phyloP scores from a whole-genome alignment of 2,113 vertebrate genomes.

The Cottus gobio region DNA sequence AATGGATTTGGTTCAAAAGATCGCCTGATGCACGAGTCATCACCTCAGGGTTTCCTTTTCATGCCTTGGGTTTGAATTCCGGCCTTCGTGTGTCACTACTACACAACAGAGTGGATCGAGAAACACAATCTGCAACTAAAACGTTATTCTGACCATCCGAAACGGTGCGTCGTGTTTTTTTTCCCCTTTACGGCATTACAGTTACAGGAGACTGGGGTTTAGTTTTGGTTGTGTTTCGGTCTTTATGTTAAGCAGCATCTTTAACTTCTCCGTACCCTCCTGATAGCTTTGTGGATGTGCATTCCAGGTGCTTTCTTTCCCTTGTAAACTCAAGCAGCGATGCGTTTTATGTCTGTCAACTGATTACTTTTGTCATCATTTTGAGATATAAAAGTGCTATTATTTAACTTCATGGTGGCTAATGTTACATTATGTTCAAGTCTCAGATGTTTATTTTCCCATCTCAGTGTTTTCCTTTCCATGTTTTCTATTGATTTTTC shows the following conservation, averaged over 20 bases:
- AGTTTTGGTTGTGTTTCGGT: conserved; percentile 46
- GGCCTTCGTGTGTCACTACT: conserved; percentile 3
- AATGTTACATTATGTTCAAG: conserved; percentile 85
- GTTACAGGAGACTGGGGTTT: conserved; percentile 5
- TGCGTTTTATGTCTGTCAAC: conserved; percentile 42
- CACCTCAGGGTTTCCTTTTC: conserved; percentile 57
- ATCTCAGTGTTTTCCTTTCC: conserved; percentile 54
- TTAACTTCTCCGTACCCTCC: conserved; percentile 47
- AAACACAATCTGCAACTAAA: conserved; percentile 29
- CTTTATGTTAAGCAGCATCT: conserved; percentile 61
- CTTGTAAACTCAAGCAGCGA: conserved; percentile 75
- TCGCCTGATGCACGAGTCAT: conserved; percentile 40
- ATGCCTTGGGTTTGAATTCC: conserved; percentile 57
- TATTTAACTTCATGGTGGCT: conserved; percentile 89
- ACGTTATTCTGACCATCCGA: conserved; percentile 73
- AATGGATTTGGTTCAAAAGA: conserved; percentile 4
- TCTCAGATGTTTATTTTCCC: conserved; percentile 79
- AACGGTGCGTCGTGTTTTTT: conserved; percentile 28
- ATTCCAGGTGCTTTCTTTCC: conserved; percentile 95
- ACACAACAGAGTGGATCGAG: conserved; percentile 31
- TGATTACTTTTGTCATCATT: conserved; percentile 80
- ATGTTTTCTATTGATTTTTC: conserved; percentile 63
- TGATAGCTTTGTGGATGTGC: conserved; percentile 93
- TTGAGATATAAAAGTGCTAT: conserved; percentile 91
- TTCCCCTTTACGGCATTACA: conserved; percentile 23